phyloP scores from a whole-genome alignment of 92 coral and sea anemone species.

The Epizoanthus scotinus region DNA sequence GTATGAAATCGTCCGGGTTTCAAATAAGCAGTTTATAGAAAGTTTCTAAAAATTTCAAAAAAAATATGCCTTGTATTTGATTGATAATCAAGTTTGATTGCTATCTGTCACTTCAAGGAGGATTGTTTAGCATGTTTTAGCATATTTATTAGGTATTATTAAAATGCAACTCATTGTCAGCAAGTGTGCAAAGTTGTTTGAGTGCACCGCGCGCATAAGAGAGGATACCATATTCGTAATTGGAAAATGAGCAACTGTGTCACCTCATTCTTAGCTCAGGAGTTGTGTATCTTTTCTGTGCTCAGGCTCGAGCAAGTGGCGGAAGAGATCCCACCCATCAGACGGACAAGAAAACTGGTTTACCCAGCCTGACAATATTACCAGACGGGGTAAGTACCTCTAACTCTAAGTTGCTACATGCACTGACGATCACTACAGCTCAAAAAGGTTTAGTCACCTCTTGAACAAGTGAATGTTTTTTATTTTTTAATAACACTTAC shows the following conservation, averaged over 20 bases:
- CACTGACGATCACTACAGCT: no score
- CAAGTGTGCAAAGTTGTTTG: background rate
- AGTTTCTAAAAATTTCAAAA: background rate
- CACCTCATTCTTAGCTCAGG: background rate
- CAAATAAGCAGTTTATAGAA: background rate
- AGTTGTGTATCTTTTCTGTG: background rate
- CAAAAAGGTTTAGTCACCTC: no score
- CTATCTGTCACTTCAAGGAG: background rate
- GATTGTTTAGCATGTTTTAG: constrained; percentile 11
- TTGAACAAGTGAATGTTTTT: no score
- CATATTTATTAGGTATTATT: constrained; percentile 7
- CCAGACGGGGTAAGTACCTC: constrained; percentile 38
- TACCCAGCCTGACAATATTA: constrained; percentile 28
- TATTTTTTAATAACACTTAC: no score
- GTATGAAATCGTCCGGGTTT: background rate
- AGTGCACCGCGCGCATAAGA: background rate
- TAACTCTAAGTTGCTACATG: background rate
- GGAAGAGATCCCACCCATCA: constrained; percentile 30
- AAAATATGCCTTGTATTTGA: background rate
- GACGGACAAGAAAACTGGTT: constrained; percentile 12
- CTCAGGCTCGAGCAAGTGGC: constrained; percentile 12
- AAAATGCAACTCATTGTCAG: constrained; percentile 3
- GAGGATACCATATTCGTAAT: background rate
- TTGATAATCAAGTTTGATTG: constrained; percentile 12
- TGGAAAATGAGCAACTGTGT: background rate